Base-by-base conservation (phyloP, 2,888 invertebrate genomes). In the Vesta saturnalis region DNA sequence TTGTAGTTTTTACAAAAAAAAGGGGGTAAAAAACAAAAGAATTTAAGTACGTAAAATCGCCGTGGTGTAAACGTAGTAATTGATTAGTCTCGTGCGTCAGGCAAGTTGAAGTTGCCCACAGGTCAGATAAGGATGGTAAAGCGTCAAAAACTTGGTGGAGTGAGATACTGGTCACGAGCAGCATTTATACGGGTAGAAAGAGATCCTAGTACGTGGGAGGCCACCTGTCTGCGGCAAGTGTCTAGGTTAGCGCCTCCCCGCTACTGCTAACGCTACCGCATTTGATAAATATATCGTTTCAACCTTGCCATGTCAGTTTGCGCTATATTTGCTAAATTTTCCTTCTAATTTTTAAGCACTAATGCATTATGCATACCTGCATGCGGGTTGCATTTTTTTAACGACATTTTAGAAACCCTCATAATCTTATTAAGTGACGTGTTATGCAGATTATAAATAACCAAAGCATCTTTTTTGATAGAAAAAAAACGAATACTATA, bases 151-250 rank as follows among this genome's bases (percentile, higher is more conserved):
- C 57, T 66, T 43, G 49, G 47, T 54, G 65, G 65, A 65, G 69
- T 62, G 70, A 65, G 70, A 67, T 56, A 55, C 58, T 56, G 49
- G 66, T 43, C 71, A 56, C 58, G 64, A 65, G 64, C 23, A 16
- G 49, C 63, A 46, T 60, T 52, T 19, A 49, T 47, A 46, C 35
- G 46, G 57, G 16, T 21, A 56, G 35, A 57, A 47, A 35, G 52
- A 64, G 54, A 74, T 72, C 64, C 74, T 74, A 71, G 74, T 73
- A 76, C 79, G 78, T 81, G 81, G 80, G 81, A 80, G 81, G 81
- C 81, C 81, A 82, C 82, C 82, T 82, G 82, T 82, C 82, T 81
- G 82, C 82, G 81, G 82, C 81, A 82, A 82, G 82, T 81, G 82
- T 81, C 81, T 81, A 80, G 81, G 80, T 80, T 81, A 81, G 79